Base-by-base conservation (phyloP, 2,797 vertebrate species). In the Darevskia nairensis region DNA sequence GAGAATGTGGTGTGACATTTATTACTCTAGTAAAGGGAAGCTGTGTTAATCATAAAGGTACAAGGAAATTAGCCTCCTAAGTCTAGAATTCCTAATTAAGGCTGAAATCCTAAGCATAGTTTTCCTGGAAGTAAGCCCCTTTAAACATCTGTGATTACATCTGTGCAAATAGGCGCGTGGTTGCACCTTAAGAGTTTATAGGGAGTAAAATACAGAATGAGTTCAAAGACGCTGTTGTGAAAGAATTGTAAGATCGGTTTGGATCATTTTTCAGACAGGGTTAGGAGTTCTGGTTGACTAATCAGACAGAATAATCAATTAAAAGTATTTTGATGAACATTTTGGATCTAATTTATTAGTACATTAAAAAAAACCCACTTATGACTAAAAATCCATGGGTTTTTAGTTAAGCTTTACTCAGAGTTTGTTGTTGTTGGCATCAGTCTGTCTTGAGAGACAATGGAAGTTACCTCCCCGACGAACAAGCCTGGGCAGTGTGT, bases 21-120 rank as follows among this genome's bases (percentile, higher is more conserved):
- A 68, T n/a, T 83, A 83, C 35, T 72, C 41, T 82, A 82, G 25
- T 59, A 88, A 84, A 84, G 25, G 11, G 29, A 32, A 77, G 35
- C 27, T 21, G 21, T 59, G 71, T 35, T 66, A 76, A 75, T 64
- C 23, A 87, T 82, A 76, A 82, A 35, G 41, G 27, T 19, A 35
- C n/a, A 25, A n/a, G 10, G 3, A 66, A 44, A 13, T 11, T 44
- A 66, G 29, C 41, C 32, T 41, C n/a, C 17, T 8, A 25, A 44
- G 27, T 11, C 44, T n/a, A 78, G 44, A 35, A 44, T 61, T 32
- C 19, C 32, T 78, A 86, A 35, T 69, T 35, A 79, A 50, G n/a
- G n/a, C 32, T 69, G 41, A 68, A 86, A 68, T 35, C n/a, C 64
- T 27, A 35, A 25, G 44, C 75, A 44, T 5, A 35, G 1, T 69